Evolutionary conservation across 2,797 vertebrate genomes (phyloP), one percentile per base, ranked within the genome.

Genomic region (Orestias chungarensis): DNA sequence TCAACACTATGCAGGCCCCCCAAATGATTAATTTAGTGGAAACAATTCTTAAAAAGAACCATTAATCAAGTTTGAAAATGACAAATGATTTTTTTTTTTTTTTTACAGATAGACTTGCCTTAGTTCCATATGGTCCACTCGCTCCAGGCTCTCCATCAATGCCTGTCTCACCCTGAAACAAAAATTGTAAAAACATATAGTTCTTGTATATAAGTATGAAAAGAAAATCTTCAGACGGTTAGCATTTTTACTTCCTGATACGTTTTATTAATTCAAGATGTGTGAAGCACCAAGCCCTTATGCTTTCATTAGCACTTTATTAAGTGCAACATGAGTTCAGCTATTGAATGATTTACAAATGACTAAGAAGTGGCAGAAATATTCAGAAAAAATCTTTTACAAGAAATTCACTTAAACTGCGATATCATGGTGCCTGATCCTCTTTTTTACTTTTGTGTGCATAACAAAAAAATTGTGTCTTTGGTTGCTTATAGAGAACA

Each of bases 91-190:
- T 49, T 7, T 38, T 29, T 9, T 55, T 52, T 71, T 66, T n/a
- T n/a, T n/a, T n/a, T n/a, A n/a, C n/a, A n/a, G n/a, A n/a, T 42
- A 66, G 64, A 79, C 93, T 93, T 87, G 96, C 97, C 96, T 97
- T 97, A 72, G 94, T 73, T 61, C 96, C 97, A 0, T 98, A 95
- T 0, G 93, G 94, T 71, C 97, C 97, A 0, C 82, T 75, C 7
- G 81, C 82, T 40, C 97, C 97, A 1, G 79, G 84, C 82, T 99
- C 97, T 27, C 96, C 97, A 80, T 96, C 95, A 18, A 96, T 90
- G 55, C 97, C 97, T 0, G 92, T 73, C 27, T 98, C 96, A 15
- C 97, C 97, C 97, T 99, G 86, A 69, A 29, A 42, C 29, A 77
- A 4, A 81, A 29, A 90, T 66, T 38, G 74, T 25, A 50, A 61